Evolutionary conservation across 2,113 vertebrate species (phyloP).

Genomic region (Indicator maculatus): DNA sequence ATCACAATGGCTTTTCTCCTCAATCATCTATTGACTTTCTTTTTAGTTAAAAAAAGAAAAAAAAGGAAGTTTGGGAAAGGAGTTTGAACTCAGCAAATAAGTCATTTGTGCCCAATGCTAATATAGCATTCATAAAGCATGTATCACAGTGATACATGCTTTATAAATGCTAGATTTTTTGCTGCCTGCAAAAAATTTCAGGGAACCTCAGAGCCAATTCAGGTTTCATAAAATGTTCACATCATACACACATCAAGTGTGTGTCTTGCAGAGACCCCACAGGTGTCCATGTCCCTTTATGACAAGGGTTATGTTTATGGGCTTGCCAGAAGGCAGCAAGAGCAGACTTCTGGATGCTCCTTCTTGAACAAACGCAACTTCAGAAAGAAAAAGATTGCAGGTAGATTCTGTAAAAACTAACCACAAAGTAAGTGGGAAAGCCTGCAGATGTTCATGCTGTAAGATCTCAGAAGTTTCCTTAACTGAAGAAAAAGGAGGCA

Average conservation of each 20-base stretch:
- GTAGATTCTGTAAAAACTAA: background rate
- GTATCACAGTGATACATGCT: no score
- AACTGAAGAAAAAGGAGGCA: background rate
- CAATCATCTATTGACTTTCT: background rate
- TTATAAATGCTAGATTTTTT: no score
- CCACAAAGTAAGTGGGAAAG: background rate
- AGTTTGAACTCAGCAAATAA: slow-evolving; percentile 22
- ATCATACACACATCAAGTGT: background rate
- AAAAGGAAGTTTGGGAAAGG: background rate
- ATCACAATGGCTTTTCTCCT: background rate
- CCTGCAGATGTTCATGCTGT: background rate
- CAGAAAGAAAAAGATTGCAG: background rate
- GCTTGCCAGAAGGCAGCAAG: background rate
- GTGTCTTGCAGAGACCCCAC: background rate
- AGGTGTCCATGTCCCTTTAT: background rate
- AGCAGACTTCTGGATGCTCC: background rate
- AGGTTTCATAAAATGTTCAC: slow-evolving; percentile 7
- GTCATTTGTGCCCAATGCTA: background rate
- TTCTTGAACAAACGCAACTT: background rate
- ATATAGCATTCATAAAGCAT: background rate
- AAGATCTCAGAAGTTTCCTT: background rate
- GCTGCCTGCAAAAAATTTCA: background rate
- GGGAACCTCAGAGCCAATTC: background rate
- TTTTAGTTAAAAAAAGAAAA: background rate
- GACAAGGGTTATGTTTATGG: background rate